phyloP scores from a whole-genome alignment of 2,888 invertebrate species.

The Automeris io region DNA sequence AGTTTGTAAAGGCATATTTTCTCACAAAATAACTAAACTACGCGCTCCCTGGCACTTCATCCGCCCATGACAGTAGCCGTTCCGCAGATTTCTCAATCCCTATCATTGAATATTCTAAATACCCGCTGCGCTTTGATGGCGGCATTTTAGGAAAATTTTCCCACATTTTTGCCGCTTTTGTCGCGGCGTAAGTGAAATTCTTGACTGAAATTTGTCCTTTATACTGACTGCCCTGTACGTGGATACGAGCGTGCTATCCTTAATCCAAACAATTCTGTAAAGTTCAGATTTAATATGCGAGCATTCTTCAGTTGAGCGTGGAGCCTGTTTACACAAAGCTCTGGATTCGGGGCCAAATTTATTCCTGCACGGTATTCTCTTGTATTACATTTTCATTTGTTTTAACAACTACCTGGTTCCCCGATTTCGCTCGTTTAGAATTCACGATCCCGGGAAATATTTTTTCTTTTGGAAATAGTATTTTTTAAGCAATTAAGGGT shows the following conservation, averaged over 20 bases:
- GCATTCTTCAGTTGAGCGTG: constrained; percentile 9
- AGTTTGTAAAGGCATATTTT: too few relatives aligned
- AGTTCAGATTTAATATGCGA: constrained; percentile 9
- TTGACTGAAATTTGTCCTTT: not conserved
- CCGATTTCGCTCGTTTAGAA: too few relatives aligned
- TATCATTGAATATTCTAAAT: constrained; percentile 1
- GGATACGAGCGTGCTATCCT: not conserved
- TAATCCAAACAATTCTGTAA: constrained; percentile 8
- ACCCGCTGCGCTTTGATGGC: not conserved
- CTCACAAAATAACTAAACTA: too few relatives aligned
- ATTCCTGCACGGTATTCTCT: too few relatives aligned
- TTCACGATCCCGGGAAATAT: too few relatives aligned
- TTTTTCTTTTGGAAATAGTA: too few relatives aligned
- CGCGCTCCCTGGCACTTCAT: not conserved
- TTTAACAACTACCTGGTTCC: too few relatives aligned
- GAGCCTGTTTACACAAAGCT: constrained; percentile 5
- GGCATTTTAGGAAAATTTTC: not conserved
- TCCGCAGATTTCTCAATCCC: not conserved
- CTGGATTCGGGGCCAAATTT: not conserved
- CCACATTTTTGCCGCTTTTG: constrained; percentile 1
- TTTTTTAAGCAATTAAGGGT: too few relatives aligned
- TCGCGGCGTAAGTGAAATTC: not conserved
- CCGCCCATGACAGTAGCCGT: not conserved
- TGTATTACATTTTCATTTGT: too few relatives aligned
- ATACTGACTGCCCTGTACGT: not conserved